These are phyloP conservation scores for Caenorhabditis macrosperma DNA, from an alignment of 2,888 invertebrate species.

Conservation along the genomic window DNA sequence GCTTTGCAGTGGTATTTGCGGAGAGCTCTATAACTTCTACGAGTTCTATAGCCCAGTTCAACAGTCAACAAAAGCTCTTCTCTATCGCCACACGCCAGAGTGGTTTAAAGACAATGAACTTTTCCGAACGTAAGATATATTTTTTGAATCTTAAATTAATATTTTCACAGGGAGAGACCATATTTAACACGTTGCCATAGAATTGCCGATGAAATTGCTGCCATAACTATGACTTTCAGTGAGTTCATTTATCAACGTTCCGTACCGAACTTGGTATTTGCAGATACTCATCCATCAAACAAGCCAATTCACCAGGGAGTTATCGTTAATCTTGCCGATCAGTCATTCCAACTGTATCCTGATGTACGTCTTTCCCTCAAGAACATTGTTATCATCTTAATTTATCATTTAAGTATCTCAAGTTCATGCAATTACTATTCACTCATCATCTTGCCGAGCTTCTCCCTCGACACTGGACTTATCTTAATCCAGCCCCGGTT, in stretches of 20 bases:
- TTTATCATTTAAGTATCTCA: constrained; percentile 24
- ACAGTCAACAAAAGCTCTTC: constrained; percentile 2
- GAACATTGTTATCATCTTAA: no score
- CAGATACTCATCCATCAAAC: neutral
- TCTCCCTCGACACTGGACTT: constrained; percentile 32
- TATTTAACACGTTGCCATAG: neutral
- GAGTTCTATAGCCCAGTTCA: constrained; percentile 21
- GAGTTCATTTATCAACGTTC: neutral
- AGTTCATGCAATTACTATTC: constrained; percentile 23
- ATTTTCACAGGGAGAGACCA: neutral
- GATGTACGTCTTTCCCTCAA: constrained; percentile 1
- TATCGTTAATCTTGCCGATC: neutral
- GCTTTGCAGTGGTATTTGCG: no score
- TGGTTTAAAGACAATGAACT: neutral
- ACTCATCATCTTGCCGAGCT: constrained; percentile 24
- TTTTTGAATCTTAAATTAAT: neutral
- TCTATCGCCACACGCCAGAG: neutral
- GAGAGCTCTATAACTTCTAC: neutral
- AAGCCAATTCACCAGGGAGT: constrained; percentile 7
- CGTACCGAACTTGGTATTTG: neutral
- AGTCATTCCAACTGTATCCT: neutral
- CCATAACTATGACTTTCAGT: neutral
- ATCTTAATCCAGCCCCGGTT: constrained; percentile 8
- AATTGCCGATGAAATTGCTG: constrained; percentile 9
- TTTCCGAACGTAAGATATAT: neutral